Evolutionary conservation across 2,888 invertebrate genomes (phyloP).

Genomic region (Mythimna albipuncta): DNA sequence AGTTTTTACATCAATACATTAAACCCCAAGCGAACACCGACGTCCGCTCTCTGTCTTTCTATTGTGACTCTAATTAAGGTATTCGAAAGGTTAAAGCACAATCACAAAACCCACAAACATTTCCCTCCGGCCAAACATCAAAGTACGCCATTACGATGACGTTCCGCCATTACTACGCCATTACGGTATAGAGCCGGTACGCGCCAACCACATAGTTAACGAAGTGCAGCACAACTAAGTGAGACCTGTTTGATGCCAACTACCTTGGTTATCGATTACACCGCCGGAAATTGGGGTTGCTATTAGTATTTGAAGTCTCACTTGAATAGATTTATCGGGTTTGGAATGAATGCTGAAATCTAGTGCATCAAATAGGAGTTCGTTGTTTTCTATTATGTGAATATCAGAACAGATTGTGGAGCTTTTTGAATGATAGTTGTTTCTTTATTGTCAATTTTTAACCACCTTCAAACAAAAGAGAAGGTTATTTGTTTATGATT

Average conservation of each 20-base stretch:
- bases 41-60: too few relatives aligned
- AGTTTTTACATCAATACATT: too few relatives aligned
- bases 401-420: background rate
- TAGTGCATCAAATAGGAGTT: background rate
- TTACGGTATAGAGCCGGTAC: conserved; percentile 17
- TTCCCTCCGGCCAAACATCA: background rate
- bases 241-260: conserved; percentile 44
- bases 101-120: too few relatives aligned
- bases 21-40: too few relatives aligned
- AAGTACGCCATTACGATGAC: conserved; percentile 22
- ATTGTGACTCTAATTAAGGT: too few relatives aligned
- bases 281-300: conserved; percentile 15
- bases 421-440: too few relatives aligned
- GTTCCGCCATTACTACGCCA: conserved; percentile 26
- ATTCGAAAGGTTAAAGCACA: too few relatives aligned
- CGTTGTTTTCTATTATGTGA: background rate
- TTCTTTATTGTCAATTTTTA: too few relatives aligned
- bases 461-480: too few relatives aligned
- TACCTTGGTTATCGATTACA: conserved; percentile 44
- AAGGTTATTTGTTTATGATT: too few relatives aligned
- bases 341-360: background rate
- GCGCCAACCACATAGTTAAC: conserved; percentile 46
- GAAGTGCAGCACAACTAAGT: conserved; percentile 44
- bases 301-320: conserved; percentile 24
- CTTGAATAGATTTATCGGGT: conserved; percentile 4